phyloP scores from a whole-genome alignment of 2,888 invertebrate species.

The Leptopterna dolabrata region DNA sequence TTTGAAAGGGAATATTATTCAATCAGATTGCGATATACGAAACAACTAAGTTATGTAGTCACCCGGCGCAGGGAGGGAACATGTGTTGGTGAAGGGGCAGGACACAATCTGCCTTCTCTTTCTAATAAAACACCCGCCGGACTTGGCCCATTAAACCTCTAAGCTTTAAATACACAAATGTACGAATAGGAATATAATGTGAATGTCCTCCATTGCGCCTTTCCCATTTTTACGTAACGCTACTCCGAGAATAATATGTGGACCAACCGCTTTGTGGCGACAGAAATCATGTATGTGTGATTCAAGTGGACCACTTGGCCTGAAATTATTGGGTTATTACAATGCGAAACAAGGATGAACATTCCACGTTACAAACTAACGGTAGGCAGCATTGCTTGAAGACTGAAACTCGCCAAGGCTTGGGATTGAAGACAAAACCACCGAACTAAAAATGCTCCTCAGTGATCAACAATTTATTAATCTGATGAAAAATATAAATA shows the following conservation, averaged over 20 bases:
- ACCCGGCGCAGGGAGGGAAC: background rate
- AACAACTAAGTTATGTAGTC: conserved; percentile 45
- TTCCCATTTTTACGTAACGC: background rate
- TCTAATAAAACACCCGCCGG: conserved; percentile 45
- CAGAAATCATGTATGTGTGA: background rate
- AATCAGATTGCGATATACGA: conserved; percentile 50
- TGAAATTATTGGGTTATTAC: too few species aligned
- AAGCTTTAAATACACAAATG: background rate
- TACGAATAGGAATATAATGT: background rate
- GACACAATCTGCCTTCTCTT: background rate
- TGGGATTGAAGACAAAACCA: too few species aligned
- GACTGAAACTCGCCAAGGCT: too few species aligned
- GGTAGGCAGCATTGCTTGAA: too few species aligned
- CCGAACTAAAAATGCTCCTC: too few species aligned
- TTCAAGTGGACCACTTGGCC: too few species aligned
- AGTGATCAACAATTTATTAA: too few species aligned
- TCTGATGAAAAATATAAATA: too few species aligned
- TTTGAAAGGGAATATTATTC: conserved; percentile 46
- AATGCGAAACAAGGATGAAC: too few species aligned
- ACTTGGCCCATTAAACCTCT: conserved; percentile 44
- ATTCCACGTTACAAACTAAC: too few species aligned
- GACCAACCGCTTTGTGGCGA: background rate
- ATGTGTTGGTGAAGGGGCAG: background rate
- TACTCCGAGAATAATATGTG: background rate
- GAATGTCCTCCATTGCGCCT: background rate